Evolutionary conservation across 2,113 vertebrate species (phyloP).

Genomic region (Echinops telfairi): DNA sequence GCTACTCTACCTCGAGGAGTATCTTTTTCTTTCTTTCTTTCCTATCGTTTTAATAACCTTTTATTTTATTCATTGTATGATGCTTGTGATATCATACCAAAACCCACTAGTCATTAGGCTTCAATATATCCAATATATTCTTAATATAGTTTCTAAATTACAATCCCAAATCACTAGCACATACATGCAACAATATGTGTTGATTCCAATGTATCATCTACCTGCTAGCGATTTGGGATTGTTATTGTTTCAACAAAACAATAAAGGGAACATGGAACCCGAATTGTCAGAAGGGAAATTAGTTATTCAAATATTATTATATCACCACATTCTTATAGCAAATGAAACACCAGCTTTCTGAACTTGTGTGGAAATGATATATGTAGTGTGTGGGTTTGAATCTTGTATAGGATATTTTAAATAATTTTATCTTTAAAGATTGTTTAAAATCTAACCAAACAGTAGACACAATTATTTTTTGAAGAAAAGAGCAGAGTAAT

Average conservation of each 20-base stretch:
- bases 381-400: background rate
- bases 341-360: background rate
- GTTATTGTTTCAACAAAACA: background rate
- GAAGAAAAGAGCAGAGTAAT: background rate
- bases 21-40: no score
- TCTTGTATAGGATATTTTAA: background rate
- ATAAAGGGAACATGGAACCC: background rate
- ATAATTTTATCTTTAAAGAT: slow-evolving; percentile 3
- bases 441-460: background rate
- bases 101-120: no score
- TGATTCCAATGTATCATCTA: background rate
- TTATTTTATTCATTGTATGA: no score
- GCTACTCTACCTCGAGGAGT: no score
- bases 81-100: no score
- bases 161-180: no score
- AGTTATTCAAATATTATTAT: background rate
- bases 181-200: no score
- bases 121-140: no score
- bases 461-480: background rate
- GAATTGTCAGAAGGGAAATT: background rate
- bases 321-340: background rate
- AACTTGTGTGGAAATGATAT: background rate
- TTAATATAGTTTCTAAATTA: no score
- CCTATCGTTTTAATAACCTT: no score
- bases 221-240: background rate